Base-by-base conservation (phyloP, 2,113 vertebrate genomes). In the Sisor rabdophorus region DNA sequence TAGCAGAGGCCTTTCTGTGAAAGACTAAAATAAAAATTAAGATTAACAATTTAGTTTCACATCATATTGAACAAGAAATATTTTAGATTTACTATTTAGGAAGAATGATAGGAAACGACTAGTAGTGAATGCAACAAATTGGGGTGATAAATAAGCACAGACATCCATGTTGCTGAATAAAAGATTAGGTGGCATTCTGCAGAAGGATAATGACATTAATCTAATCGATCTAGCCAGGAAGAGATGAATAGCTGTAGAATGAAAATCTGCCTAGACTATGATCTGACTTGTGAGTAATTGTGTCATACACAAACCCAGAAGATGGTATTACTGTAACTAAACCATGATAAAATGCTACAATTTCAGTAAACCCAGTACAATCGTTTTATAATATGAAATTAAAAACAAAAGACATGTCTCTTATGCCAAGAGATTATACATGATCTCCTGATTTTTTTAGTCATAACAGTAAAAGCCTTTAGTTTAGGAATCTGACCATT, bases 141-240 rank as follows among this genome's bases (percentile, higher is more conserved):
- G 58, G 67, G 24, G 76, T 81, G 82, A 80, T 76, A 30, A 81
- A 81, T 54, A 64, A 75, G 52, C 26, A 54, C 50, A 24, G 79
- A 78, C 67, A 58, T 71, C 60, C 72, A 22, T 56, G 78, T 78
- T 68, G 73, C 73, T 80, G 78, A 84, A 82, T 80, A 80, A 80
- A 82, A 75, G 80, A 84, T 84, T 83, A 80, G 77, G 71, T 72
- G 75, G 70, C 69, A 73, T 71, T 64, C 61, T 48, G 77, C 74
- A 80, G 82, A 73, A 30, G 13, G 82, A 74, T 84, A 81, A 84
- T 79, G 73, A 63, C 76, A 82, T 85, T 83, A 82, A 76, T 60
- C 71, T 75, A 63, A 82, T 81, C 70, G 78, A 83, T 77, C 80
- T 71, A 76, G 58, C 56, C 77, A 70, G 58, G 76, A 75, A 54